Evolutionary conservation across 2,888 invertebrate genomes (phyloP), one percentile per base, ranked within the genome.

Genomic region (Lycocerus yunnanus): DNA sequence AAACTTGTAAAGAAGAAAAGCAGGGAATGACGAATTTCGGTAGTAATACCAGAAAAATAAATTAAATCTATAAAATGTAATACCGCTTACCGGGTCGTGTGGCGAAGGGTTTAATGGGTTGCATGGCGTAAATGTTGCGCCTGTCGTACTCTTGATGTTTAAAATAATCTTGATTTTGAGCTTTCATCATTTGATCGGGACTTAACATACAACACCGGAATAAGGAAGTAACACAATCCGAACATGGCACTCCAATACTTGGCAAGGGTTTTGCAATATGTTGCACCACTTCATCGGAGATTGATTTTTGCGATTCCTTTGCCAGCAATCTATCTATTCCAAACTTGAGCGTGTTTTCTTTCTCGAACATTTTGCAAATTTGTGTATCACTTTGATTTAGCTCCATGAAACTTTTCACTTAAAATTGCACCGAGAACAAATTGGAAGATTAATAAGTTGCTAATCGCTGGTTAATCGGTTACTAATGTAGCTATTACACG

Each of bases 311-410:
- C 3, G 78, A 81, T 20, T 89, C 90, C 72, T 87, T 88, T 13
- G 92, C 90, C 72, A 93, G 84, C 79, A 93, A 91, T 82, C 92
- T 89, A 82, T 93, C 93, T 77, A 93, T 91, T 81, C 93, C 93
- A 83, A 93, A 93, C 88, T 93, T 93, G 78, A 92, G 85, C 78
- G 27, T 15, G 2, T 68, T 14, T 43, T 74, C 69, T 27, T 72
- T 74, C 11, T 67, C 61, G 5, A 59, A 20, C 58, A 61, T 68
- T n/a, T 43, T 20, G 58, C 15, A 71, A 58, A 43, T n/a, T 10
- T 16, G 14, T 58, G 59, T 58, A 21, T 58, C 59, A 67, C 67
- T 66, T 72, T 20, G 16, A 15, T 71, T 24, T 59, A 63, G n/a
- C 14, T 60, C 14, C 24, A 20, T 58, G 58, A 15, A 58, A 43